Evolutionary conservation across 2,113 vertebrate genomes (phyloP).

Genomic region (Odocoileus hemionus): DNA sequence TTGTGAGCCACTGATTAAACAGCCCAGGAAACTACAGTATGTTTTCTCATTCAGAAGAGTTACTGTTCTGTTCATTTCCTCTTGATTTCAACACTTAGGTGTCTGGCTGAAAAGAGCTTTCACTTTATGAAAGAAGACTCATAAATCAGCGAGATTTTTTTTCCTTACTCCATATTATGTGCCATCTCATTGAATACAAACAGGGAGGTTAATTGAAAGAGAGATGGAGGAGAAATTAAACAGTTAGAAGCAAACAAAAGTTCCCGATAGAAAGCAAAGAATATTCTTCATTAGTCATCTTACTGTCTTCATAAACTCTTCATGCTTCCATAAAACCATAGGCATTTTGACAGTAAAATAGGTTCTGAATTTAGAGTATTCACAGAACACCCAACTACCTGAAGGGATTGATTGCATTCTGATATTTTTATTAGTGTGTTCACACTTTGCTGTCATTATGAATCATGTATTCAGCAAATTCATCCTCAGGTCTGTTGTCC

Average conservation of each 20-base stretch:
- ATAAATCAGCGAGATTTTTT: constrained; percentile 53
- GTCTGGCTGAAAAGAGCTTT: constrained; percentile 17
- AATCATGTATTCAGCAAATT: neutral
- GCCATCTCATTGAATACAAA: constrained; percentile 50
- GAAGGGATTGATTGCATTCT: neutral
- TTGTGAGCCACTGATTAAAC: constrained; percentile 29
- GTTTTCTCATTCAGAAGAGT: neutral
- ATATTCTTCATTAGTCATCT: constrained; percentile 32
- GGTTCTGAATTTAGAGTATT: neutral
- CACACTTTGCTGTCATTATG: neutral
- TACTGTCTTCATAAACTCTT: constrained; percentile 30
- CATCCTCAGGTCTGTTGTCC: neutral
- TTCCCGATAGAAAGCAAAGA: constrained; percentile 42
- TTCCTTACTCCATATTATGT: neutral
- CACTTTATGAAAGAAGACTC: constrained; percentile 48
- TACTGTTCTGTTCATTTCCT: constrained; percentile 30
- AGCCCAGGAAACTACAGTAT: neutral
- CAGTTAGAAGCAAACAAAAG: constrained; percentile 48
- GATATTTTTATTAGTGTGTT: constrained; percentile 23
- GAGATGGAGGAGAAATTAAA: constrained; percentile 52
- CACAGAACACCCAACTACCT: neutral
- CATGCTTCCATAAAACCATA: constrained; percentile 40
- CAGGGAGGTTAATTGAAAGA: constrained; percentile 61
- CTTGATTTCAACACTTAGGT: neutral
- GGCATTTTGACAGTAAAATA: constrained; percentile 20